A percentile compares a stretch with the other conserved stretches of the same genome.
Conservation (phyloP, 2,113 vertebrate genomes). For the Callionymus lyra region DNA sequence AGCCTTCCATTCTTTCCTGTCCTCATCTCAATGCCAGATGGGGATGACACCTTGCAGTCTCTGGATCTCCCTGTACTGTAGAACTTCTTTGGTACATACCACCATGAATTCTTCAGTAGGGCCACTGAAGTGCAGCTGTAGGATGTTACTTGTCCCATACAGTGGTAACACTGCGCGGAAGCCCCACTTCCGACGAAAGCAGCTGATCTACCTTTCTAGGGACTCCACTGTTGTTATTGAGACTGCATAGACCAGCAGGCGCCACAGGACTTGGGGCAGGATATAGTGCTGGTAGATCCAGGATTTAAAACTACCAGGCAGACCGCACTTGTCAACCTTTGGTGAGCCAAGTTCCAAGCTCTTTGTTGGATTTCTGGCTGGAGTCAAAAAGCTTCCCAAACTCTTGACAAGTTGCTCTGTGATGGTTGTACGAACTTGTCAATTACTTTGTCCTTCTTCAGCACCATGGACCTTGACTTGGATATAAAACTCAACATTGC, state of each 20-base stretch:
- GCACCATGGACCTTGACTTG: no score
- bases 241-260: neutral
- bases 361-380: neutral
- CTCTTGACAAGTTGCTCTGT: slow-evolving; percentile 1
- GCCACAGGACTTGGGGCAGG: neutral
- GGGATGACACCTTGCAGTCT: no score
- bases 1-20: no score
- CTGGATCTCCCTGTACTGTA: no score
- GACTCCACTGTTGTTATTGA: neutral
- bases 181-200: neutral
- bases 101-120: neutral
- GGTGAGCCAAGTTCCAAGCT: neutral
- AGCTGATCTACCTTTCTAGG: neutral
- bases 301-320: neutral
- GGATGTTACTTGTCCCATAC: neutral
- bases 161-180: slow-evolving; percentile 1
- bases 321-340: neutral
- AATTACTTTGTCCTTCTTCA: neutral
- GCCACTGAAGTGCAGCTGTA: neutral
- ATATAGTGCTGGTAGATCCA: slow-evolving; percentile 1
- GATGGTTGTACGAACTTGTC: neutral
- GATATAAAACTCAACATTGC: no score
- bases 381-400: no score
- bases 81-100: neutral
- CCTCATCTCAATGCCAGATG: no score